Evolutionary conservation across 1,140 invertebrate genomes (phyloP), one percentile per base, ranked within the genome.

Genomic region (Cydia fagiglandana): DNA sequence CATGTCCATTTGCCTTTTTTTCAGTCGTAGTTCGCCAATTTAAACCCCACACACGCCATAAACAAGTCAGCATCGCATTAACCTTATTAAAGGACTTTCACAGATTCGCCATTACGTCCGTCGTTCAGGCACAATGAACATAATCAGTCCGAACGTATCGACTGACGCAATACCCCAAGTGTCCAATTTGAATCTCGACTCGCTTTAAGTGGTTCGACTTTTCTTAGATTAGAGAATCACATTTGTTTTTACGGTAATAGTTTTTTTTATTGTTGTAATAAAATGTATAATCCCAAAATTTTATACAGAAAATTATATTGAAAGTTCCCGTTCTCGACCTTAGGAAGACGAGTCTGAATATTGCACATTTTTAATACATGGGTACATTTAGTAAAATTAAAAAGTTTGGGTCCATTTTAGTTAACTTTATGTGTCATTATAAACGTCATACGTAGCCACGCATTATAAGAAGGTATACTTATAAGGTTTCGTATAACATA

Each of bases 181-280:
- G 87, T 88, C 89, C 90, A 92, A 92, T 92, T 91, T 90, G 87
- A 90, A 88, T 88, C 86, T 88, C 83, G 82, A 82, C 79, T 88
- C 81, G 79, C 80, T 78, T 87, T 86, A 90, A 91, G 87, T 89
- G 88, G 86, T 86, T 84, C 81, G 86, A 87, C 84, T 91, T 88
- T 84, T 86, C 84, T 86, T 87, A 90, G 88, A 89, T 90, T 86
- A 88, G 78, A 85, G 80, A 79, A 76, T 75, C 75, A 66, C 24
- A 17, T 66, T 38, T 34, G 10, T 10, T n/a, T 24, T 17, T 61
- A 24, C n/a, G 0, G 50, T 53, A n/a, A n/a, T n/a, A 13, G 45
- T 47, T 47, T 47, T 15, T 47, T 10, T 45, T 10, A 6, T 12
- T 12, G 45, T 47, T 15, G 45, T 47, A 47, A 45, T 12, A 47